Percentiles rank a stretch among this genome's conserved stretches.
phyloP scores from a whole-genome alignment of 2,113 vertebrate genomes.

The Benitochromis conjunctus region DNA sequence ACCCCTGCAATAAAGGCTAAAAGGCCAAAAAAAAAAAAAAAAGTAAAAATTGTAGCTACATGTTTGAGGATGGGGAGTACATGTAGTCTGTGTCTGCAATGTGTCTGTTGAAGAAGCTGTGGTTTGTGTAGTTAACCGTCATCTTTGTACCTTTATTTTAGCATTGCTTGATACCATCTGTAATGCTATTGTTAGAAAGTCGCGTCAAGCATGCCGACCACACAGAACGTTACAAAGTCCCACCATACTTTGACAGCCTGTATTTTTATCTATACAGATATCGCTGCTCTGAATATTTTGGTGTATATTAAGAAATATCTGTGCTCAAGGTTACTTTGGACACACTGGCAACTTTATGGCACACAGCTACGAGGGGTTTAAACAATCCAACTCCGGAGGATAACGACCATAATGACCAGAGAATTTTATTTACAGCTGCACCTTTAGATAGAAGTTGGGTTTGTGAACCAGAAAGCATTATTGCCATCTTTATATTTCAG shows the following conservation, averaged over 20 bases:
- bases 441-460: background rate
- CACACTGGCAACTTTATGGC: background rate
- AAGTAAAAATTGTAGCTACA: background rate
- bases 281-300: background rate
- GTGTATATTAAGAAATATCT: background rate
- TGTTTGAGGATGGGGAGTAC: background rate
- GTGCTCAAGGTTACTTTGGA: background rate
- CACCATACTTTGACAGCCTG: background rate
- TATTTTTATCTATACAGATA: background rate
- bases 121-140: background rate
- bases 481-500: background rate
- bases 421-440: background rate
- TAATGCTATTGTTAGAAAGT: background rate
- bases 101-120: background rate
- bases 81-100: background rate
- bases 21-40: background rate
- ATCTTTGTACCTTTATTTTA: background rate
- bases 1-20: background rate
- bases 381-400: background rate
- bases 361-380: rapidly evolving
- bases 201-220: background rate
- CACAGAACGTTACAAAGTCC: background rate
- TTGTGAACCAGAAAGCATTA: background rate
- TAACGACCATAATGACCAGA: background rate
- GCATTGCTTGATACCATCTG: background rate